These are phyloP conservation scores for Manis crassicaudata DNA, from an alignment of 2,797 vertebrate species.

Conservation along the genomic window DNA sequence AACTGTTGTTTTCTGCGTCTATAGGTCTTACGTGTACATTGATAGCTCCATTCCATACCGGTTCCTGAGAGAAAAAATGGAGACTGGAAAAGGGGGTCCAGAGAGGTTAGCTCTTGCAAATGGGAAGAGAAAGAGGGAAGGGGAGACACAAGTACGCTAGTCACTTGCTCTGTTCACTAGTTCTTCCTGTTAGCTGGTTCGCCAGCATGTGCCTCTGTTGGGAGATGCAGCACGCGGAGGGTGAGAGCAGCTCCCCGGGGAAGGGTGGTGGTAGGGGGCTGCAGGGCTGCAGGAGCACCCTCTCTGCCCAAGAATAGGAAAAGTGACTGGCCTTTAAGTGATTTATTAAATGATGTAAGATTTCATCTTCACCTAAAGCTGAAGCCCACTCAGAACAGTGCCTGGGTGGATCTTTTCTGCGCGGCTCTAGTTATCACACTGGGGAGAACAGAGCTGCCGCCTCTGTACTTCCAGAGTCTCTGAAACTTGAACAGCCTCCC, in stretches of 20 bases:
- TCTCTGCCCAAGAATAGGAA: background rate
- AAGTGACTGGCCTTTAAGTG: slow-evolving; percentile 60
- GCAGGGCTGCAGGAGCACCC: background rate
- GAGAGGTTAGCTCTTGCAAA: slow-evolving; percentile 28
- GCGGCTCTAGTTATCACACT: background rate
- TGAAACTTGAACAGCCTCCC: background rate
- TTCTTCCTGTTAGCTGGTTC: background rate
- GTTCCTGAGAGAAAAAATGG: background rate
- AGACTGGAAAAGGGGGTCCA: background rate
- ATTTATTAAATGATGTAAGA: slow-evolving; percentile 54
- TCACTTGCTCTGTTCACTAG: background rate
- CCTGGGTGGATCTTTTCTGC: slow-evolving; percentile 44
- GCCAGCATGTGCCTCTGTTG: background rate
- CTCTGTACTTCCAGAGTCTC: background rate
- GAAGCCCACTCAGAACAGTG: slow-evolving; percentile 8
- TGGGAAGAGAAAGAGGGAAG: background rate
- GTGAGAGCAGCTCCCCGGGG: background rate
- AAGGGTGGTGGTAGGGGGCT: accelerated
- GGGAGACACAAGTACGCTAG: background rate
- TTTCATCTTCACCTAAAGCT: slow-evolving; percentile 35
- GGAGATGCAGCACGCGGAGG: background rate
- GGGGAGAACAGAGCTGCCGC: slow-evolving; percentile 56
- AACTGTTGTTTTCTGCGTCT: background rate
- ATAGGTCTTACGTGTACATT: background rate
- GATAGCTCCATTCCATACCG: background rate